A percentile compares a stretch with the other conserved stretches of the same genome.
These are phyloP conservation scores for Sminthurinus aureus DNA, from an alignment of 2,888 invertebrate genomes.

Conservation along the genomic window DNA sequence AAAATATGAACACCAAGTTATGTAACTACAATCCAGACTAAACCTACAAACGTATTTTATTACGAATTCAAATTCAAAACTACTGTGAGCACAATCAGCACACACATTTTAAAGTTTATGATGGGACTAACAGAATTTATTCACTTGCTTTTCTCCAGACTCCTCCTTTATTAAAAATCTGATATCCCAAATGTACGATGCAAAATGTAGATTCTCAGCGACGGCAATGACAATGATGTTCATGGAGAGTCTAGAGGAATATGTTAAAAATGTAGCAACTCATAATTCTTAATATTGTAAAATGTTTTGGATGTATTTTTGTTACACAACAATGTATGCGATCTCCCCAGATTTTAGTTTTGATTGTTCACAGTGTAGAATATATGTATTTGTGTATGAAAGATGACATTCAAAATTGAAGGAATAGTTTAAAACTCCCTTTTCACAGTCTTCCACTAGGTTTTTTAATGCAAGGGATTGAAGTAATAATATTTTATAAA, in stretches of 20 bases:
- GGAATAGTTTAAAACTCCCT: background rate
- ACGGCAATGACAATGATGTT: too few relatives aligned
- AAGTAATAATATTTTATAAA: too few relatives aligned
- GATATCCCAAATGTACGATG: background rate
- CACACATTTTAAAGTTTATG: constrained; percentile 2
- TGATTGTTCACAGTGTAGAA: too few relatives aligned
- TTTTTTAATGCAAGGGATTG: too few relatives aligned
- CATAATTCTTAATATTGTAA: background rate
- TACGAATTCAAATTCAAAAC: too few relatives aligned
- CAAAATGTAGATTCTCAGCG: background rate
- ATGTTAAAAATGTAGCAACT: background rate
- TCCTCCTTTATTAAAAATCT: background rate
- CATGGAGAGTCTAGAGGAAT: background rate
- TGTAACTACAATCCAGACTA: constrained; percentile 21
- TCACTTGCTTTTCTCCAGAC: background rate
- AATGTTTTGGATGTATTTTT: too few relatives aligned
- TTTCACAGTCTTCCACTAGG: background rate
- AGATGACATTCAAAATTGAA: background rate
- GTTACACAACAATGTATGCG: too few relatives aligned
- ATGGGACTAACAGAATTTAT: background rate
- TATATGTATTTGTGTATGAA: too few relatives aligned
- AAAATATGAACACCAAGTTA: too few relatives aligned
- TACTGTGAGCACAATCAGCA: constrained; percentile 2
- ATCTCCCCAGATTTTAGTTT: too few relatives aligned
- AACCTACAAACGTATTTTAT: constrained; percentile 5